Percentiles rank a stretch among this genome's conserved stretches.
Conservation (phyloP, 2,888 invertebrate species). For the Xiphydria camelus region DNA sequence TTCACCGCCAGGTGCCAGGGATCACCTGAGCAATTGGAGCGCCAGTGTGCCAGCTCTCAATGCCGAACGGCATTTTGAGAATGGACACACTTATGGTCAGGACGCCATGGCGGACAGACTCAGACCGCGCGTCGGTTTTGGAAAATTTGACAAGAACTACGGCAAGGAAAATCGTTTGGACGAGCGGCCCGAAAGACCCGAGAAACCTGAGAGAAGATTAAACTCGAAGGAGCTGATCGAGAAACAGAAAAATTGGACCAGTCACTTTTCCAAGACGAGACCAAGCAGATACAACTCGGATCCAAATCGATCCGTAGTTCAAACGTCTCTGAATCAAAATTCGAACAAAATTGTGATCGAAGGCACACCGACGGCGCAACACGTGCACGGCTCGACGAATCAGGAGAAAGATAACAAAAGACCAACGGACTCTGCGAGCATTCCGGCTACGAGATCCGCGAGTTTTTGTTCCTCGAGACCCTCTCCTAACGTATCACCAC, state of each 20-base stretch:
- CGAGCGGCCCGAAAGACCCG: conserved; percentile 68
- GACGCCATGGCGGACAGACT: conserved; percentile 58
- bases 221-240: conserved; percentile 85
- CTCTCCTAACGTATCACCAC: conserved; percentile 58
- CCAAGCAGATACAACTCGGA: conserved; percentile 68
- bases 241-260: conserved; percentile 90
- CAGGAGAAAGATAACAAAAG: conserved; percentile 23
- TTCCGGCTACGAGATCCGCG: conserved; percentile 61
- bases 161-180: conserved; percentile 55
- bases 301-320: conserved; percentile 64
- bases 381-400: conserved; percentile 14
- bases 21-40: conserved; percentile 63
- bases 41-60: conserved; percentile 61
- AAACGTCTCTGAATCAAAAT: conserved; percentile 50
- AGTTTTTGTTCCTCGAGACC: conserved; percentile 62
- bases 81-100: conserved; percentile 42
- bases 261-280: conserved; percentile 82
- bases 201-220: conserved; percentile 81
- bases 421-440: conserved; percentile 24
- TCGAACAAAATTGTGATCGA: conserved; percentile 35
- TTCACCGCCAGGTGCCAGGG: conserved; percentile 48
- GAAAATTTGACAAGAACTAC: conserved; percentile 39
- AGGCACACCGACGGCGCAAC: conserved; percentile 12
- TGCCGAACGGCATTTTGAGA: conserved; percentile 55
- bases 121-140: conserved; percentile 53